Evolutionary conservation across 2,797 vertebrate genomes (phyloP).

Genomic region (Neoniphon sammara): DNA sequence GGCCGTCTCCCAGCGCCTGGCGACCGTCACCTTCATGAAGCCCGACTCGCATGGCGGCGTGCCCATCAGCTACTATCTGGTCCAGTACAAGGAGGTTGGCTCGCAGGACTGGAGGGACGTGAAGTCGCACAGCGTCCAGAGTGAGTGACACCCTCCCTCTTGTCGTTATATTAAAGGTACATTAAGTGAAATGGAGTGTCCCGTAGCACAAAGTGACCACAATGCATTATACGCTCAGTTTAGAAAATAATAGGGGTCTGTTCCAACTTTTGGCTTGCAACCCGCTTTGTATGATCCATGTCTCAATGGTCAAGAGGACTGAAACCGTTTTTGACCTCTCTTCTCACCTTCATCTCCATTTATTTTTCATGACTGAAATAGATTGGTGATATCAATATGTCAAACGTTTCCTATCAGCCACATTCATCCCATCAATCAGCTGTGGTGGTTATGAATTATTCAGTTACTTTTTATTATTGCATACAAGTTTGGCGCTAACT

Average conservation of each 20-base stretch:
- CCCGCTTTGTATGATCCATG: neutral
- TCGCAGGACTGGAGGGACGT: conserved; percentile 94
- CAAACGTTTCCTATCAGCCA: too few relatives aligned
- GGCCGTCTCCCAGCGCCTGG: conserved; percentile 93
- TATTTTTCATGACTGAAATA: neutral
- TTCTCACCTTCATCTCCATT: neutral
- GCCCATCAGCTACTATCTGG: conserved; percentile 96
- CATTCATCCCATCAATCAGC: too few relatives aligned
- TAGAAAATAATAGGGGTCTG: neutral
- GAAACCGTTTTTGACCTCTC: neutral
- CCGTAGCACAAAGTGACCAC: neutral
- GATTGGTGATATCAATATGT: conserved; percentile 1
- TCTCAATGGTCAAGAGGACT: neutral
- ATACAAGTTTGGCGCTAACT: too few relatives aligned
- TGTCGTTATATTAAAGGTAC: neutral
- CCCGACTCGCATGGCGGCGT: conserved; percentile 97
- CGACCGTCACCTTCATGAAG: conserved; percentile 93
- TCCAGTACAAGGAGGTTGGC: conserved; percentile 92
- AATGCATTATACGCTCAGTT: neutral
- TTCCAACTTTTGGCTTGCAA: too few relatives aligned
- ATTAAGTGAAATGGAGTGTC: neutral
- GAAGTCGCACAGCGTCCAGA: conserved; percentile 93
- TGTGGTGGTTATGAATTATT: too few relatives aligned
- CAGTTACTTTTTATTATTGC: too few relatives aligned
- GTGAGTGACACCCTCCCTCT: conserved; percentile 82